Conservation (phyloP, 2,888 invertebrate species). For the Chrysolina haemoptera region DNA sequence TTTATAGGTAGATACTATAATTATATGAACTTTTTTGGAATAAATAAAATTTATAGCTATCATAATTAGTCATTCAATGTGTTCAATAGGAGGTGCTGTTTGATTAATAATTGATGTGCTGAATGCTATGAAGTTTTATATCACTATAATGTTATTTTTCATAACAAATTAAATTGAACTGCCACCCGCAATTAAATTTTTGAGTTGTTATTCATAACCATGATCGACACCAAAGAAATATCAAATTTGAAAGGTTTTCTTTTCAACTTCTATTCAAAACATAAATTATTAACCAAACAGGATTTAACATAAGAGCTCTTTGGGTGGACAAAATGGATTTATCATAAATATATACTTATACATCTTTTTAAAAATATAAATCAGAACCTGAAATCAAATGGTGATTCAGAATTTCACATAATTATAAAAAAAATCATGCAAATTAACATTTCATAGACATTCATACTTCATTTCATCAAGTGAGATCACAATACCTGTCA, state of each 20-base stretch:
- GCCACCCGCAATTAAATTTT: no score
- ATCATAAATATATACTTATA: conserved; percentile 6
- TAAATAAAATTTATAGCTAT: conserved; percentile 18
- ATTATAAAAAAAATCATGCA: background rate
- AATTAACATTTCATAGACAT: background rate
- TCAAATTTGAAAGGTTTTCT: no score
- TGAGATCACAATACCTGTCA: background rate
- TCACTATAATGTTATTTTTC: background rate
- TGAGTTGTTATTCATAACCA: background rate
- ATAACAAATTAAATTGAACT: background rate
- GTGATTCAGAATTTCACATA: background rate
- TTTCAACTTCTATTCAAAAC: background rate
- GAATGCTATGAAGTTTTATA: background rate
- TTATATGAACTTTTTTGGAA: conserved; percentile 17
- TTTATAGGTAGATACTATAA: conserved; percentile 13
- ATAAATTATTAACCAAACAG: background rate
- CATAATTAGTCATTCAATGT: conserved; percentile 7
- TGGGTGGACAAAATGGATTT: conserved; percentile 13
- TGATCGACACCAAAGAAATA: background rate
- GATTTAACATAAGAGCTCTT: conserved; percentile 1
- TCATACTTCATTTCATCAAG: background rate
- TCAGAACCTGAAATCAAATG: background rate
- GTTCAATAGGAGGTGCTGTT: conserved; percentile 9
- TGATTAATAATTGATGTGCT: conserved; percentile 15
- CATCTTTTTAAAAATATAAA: conserved; percentile 2